phyloP scores from a whole-genome alignment of 2,888 invertebrate genomes.

The Amphipyra berbera region DNA sequence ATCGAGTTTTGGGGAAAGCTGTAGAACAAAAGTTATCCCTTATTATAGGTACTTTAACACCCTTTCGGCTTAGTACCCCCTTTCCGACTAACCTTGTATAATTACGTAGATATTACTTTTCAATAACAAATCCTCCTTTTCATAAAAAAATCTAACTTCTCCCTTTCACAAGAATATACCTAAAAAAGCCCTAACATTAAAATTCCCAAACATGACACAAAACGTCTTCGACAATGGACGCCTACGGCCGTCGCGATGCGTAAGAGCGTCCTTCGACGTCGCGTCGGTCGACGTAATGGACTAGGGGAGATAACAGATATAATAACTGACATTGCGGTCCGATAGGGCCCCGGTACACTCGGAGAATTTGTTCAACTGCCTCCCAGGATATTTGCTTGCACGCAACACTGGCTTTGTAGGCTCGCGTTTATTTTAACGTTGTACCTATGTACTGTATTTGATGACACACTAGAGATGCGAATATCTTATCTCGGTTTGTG shows the following conservation, averaged over 20 bases:
- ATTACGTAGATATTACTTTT: no score
- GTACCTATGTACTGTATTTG: conserved; percentile 40
- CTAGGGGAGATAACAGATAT: conserved; percentile 74
- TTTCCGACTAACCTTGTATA: no score
- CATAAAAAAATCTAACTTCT: no score
- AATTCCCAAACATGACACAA: conserved; percentile 30
- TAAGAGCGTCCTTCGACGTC: conserved; percentile 37
- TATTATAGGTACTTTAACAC: no score
- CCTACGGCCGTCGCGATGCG: conserved; percentile 21
- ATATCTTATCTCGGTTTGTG: conserved; percentile 41
- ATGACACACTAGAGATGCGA: conserved; percentile 47
- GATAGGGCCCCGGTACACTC: conserved; percentile 56
- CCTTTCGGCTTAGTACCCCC: no score
- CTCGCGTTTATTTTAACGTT: conserved; percentile 45
- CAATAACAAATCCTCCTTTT: no score
- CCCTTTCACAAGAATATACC: background rate
- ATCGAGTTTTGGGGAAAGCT: no score
- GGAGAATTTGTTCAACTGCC: conserved; percentile 48
- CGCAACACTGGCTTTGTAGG: conserved; percentile 34
- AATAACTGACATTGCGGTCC: conserved; percentile 71
- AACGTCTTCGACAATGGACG: conserved; percentile 41
- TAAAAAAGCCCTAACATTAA: conserved; percentile 14
- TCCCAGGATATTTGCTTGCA: conserved; percentile 37
- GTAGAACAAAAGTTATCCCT: no score
- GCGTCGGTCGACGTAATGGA: conserved; percentile 52